Base-by-base conservation (phyloP, 2,113 vertebrate genomes). In the Boulengeromyrus knoepffleri region DNA sequence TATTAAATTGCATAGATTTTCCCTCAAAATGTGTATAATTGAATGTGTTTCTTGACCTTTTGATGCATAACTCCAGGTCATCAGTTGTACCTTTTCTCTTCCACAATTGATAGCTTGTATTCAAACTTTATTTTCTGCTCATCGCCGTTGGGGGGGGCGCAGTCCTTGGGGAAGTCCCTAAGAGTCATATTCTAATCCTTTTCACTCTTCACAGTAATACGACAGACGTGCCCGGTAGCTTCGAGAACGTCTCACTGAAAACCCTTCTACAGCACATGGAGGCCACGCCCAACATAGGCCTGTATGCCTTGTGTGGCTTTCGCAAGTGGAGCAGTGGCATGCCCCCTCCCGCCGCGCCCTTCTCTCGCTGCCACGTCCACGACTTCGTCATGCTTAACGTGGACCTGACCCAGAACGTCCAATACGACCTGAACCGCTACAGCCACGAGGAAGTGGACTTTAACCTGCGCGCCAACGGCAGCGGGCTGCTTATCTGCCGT, bases 401-500 rank as follows among this genome's bases (percentile, higher is more conserved):
- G 91, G 99, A 99, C 93, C 95, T 99, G 94, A 99, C 98, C 1
- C 98, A 99, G 95, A 99, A 99, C 1, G 97, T 99, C 87, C 98
- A 99, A 93, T 99, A 99, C 47, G 98, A 99, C 93, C 97, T 98
- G 0, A 99, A 98, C 93, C 97, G 98, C 98, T 99, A 99, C 88
- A 98, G 96, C 93, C 98, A 97, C 93, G 99, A 99, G 95, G 99
- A 99, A 46, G 96, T 99, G 91, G 99, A 99, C 93, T 99, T 99
- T 88, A 99, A 99, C 85, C 95, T 99, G 88, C 95, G 98, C 91
- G 98, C 97, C 0, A 98, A 99, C 93, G 98, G 97, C 91, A 98
- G 97, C 0, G 97, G 97, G 4, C 94, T 99, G 88, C 96, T 98
- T 91, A 96, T 99, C 92, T 99, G 98, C 93, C 97, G 98, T 92